Base-by-base conservation (phyloP, 1,140 invertebrate genomes). In the Temnothorax longispinosus region DNA sequence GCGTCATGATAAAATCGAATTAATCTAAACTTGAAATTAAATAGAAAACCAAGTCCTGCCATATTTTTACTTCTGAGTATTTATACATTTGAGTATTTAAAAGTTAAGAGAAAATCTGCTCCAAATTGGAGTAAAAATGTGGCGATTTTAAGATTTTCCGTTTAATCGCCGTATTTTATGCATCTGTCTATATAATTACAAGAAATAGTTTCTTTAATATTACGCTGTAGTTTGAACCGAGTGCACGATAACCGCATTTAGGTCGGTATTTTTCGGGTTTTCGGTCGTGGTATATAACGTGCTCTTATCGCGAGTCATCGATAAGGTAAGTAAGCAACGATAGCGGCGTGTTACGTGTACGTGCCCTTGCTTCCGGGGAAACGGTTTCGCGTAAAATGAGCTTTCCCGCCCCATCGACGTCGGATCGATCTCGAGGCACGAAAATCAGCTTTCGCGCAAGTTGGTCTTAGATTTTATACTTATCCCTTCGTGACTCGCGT, bases 241-340 rank as follows among this genome's bases (percentile, higher is more conserved):
- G 10, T 52, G 18, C 35, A 50, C 47, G 47, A 32, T 21, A 50
- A 13, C 15, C 47, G 32, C 32, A 32, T 58, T 13, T 8, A 41
- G 32, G n/a, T 65, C 47, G 11, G 18, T n/a, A 38, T 74, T 82
- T 82, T 82, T 27, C 27, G 27, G 60, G 58, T 84, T 64, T 75
- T 52, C n/a, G 47, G 41, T 32, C 50, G 13, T 54, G 47, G 44
- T 56, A 38, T 50, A 44, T 54, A 60, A 7, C 41, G 10, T 54
- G 41, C 41, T 78, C 44, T 88, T 86, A 81, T 88, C 76, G 21
- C 65, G 35, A 67, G 75, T 41, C 32, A 80, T 78, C 89, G 85
- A 89, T 89, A 89, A 87, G 87, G 50, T 87, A 84, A 82, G 50
- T 87, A 84, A 82, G 58, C 75, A 65, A 27, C 54, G 18, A 62